Base-by-base conservation (phyloP, 2,113 vertebrate species). In the Heloderma charlesbogerti region DNA sequence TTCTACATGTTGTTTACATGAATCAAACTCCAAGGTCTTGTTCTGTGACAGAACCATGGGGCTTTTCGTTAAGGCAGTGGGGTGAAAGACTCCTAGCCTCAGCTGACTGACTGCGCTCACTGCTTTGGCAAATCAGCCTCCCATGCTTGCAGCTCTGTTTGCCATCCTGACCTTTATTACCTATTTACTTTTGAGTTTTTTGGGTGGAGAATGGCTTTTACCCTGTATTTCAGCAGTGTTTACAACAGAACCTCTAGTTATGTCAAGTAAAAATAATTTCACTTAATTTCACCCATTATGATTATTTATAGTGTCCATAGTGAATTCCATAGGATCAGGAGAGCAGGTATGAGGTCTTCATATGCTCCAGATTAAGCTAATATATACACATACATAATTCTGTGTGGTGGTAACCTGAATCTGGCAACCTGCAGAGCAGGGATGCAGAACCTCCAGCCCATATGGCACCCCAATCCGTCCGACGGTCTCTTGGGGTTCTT, bases 21-120 rank as follows among this genome's bases (percentile, higher is more conserved):
- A 60, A 72, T 89, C 79, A 74, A 82, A 89, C 40, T 37, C 88
- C 88, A 89, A 89, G 67, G 22, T 43, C 80, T 89, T 84, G 13
- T 48, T n/a, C 22, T 77, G 80, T 72, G 48, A 82, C 7, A n/a
- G 43, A 13, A 8, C 8, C 20, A 4, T 43, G 15, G 27, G 66
- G 25, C 27, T 72, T 72, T 71, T 72, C 34, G 67, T 72, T 69
- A 83, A 82, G 37, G 88, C 25, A 74, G 8, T 16, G 45, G 22
- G 20, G 45, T 81, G 45, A 57, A n/a, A 81, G 48, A 74, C 10
- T 57, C 66, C 45, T 51, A 60, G 5, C 48, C 51, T 84, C 37
- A 22, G 15, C 37, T 74, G 18, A 25, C 37, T 74, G 18, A 45
- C 29, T 43, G 6, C 31, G 40, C 27, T 31, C 6, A 34, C 43